Conservation (phyloP, 2,888 invertebrate species). For the Xiphydria camelus region DNA sequence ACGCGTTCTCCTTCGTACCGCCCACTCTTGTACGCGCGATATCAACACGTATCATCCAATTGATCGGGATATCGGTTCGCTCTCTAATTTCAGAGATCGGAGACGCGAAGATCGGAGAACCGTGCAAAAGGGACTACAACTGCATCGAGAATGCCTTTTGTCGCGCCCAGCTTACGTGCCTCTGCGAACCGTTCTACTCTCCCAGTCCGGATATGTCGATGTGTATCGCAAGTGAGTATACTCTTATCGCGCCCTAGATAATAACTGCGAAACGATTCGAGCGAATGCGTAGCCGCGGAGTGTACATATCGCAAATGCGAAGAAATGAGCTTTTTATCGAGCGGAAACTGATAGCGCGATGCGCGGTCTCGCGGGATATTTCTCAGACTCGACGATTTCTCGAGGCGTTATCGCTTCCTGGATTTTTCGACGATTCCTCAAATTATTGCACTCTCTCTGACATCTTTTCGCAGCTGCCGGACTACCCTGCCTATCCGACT, state of each 20-base stretch:
- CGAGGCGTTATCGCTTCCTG: no score
- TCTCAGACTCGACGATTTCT: no score
- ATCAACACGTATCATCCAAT: not conserved
- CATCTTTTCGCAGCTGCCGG: constrained; percentile 28
- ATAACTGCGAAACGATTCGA: not conserved
- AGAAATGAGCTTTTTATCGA: no score
- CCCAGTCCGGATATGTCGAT: constrained; percentile 29
- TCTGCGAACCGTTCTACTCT: constrained; percentile 34
- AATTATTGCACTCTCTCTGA: no score
- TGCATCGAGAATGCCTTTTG: constrained; percentile 39
- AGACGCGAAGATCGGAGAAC: constrained; percentile 22
- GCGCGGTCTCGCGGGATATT: no score
- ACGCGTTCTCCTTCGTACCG: not conserved
- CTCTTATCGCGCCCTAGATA: not conserved
- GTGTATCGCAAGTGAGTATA: constrained; percentile 40
- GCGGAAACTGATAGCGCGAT: no score
- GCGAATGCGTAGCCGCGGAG: not conserved
- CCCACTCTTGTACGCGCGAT: not conserved
- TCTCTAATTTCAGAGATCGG: not conserved
- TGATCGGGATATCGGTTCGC: no score
- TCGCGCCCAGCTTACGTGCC: constrained; percentile 30
- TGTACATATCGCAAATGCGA: no score
- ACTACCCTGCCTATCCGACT: constrained; percentile 21
- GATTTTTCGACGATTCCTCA: not conserved
- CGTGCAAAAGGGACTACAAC: constrained; percentile 34